phyloP scores from a whole-genome alignment of 2,797 vertebrate species.

The Tenualosa ilisha region DNA sequence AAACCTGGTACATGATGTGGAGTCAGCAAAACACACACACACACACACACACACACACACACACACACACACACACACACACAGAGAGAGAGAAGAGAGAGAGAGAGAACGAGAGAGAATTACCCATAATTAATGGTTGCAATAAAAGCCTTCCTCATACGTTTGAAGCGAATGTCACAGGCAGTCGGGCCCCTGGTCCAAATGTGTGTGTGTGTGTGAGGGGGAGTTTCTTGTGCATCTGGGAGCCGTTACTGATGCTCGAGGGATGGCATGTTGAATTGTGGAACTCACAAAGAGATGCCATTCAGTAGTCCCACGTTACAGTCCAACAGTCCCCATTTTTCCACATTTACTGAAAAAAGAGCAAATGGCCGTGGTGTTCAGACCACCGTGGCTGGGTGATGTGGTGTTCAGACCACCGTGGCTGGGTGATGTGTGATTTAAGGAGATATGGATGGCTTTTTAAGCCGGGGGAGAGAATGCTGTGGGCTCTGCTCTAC shows the following conservation, averaged over 20 bases:
- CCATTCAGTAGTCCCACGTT: background rate
- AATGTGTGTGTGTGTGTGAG: background rate
- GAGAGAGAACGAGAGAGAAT: background rate
- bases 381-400: slow-evolving; percentile 12
- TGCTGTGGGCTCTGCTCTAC: slow-evolving; percentile 13
- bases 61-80: background rate
- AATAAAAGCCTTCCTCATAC: slow-evolving; percentile 21
- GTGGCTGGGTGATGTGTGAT: slow-evolving; percentile 18
- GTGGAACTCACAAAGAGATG: background rate
- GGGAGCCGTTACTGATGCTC: background rate
- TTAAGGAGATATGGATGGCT: slow-evolving; percentile 31
- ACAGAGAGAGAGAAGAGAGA: background rate
- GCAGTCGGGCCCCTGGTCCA: background rate
- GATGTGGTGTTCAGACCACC: background rate
- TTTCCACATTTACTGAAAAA: background rate
- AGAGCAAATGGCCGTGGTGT: background rate
- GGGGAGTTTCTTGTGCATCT: background rate
- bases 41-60: slow-evolving; percentile 8
- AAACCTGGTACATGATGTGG: background rate
- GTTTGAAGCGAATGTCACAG: background rate
- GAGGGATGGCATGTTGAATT: background rate
- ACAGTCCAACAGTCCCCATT: background rate
- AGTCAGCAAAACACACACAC: slow-evolving; percentile 13
- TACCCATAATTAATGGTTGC: slow-evolving; percentile 25
- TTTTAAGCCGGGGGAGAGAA: slow-evolving; percentile 32